These are phyloP conservation scores for Arctocebus calabarensis DNA, from an alignment of 2,797 vertebrate genomes.

Conservation along the genomic window DNA sequence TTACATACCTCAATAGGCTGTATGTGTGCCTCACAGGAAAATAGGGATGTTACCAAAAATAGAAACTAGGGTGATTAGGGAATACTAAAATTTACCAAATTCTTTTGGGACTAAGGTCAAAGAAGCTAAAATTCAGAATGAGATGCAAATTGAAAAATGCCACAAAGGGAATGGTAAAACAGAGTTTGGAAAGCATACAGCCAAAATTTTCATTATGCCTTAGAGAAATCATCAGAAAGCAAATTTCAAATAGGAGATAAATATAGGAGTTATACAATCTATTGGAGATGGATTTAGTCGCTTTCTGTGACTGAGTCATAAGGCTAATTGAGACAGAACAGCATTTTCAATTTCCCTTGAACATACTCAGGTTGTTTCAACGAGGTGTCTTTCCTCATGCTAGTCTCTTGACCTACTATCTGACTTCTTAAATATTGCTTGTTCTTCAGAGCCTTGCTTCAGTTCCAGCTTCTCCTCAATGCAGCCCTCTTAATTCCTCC, in stretches of 20 bases:
- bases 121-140: slow-evolving; percentile 40
- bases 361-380: neutral
- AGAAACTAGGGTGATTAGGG: neutral
- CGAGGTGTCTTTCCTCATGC: neutral
- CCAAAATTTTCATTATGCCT: neutral
- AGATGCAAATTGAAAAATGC: neutral
- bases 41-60: neutral
- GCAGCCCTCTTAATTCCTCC: neutral
- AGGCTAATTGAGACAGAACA: neutral
- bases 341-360: neutral
- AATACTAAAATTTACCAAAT: slow-evolving; percentile 44
- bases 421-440: neutral
- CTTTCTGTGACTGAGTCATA: neutral
- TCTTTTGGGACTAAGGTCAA: slow-evolving; percentile 4
- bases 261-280: neutral
- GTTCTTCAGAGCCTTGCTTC: neutral
- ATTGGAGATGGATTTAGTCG: neutral
- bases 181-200: neutral
- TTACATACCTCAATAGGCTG: neutral
- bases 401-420: neutral
- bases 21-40: neutral
- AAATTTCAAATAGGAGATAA: neutral
- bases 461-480: neutral
- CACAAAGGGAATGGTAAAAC: neutral
- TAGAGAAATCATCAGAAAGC: neutral